Evolutionary conservation across 2,888 invertebrate species (phyloP).

Genomic region (Mystacides longicornis): DNA sequence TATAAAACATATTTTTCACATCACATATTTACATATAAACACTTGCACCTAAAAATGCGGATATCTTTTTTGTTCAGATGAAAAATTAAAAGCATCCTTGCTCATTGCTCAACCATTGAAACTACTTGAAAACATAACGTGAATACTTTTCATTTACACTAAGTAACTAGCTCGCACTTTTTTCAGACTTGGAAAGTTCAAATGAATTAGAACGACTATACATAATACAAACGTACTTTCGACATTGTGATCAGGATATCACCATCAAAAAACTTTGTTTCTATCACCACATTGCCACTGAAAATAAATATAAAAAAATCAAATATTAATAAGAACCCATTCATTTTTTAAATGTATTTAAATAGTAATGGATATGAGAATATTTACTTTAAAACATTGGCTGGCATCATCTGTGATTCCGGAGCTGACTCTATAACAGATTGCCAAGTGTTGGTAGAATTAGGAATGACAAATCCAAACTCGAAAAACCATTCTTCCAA

Average conservation of each 20-base stretch:
- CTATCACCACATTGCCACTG: constrained; percentile 94
- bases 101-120: no score
- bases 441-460: constrained; percentile 99
- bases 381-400: constrained; percentile 84
- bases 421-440: constrained; percentile 98
- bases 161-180: no score
- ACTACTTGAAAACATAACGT: no score
- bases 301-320: constrained; percentile 32
- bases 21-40: no score
- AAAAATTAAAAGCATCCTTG: no score
- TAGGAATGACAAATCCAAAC: constrained; percentile 97
- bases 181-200: neutral
- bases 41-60: no score
- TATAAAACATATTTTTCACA: no score
- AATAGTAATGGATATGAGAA: neutral
- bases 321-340: neutral
- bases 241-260: constrained; percentile 92
- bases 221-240: constrained; percentile 89
- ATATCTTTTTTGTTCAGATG: no score
- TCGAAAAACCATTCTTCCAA: constrained; percentile 99
- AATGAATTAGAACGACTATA: constrained; percentile 43
- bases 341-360: neutral
- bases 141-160: no score
- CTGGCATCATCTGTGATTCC: constrained; percentile 99
- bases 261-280: constrained; percentile 95